Evolutionary conservation across 2,888 invertebrate genomes (phyloP).

Genomic region (Hirtodrosophila trivittata): DNA sequence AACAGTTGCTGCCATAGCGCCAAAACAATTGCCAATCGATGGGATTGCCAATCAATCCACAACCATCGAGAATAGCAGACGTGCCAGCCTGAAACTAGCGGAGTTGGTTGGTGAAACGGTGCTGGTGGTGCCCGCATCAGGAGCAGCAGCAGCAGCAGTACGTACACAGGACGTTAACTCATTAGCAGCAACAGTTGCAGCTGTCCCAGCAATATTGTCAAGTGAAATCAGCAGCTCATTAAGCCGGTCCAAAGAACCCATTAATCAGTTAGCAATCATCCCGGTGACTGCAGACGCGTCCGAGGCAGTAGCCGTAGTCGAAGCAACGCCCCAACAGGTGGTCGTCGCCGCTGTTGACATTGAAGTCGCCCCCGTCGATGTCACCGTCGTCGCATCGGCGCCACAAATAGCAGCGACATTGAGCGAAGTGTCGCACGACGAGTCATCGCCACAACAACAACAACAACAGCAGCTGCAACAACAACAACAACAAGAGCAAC

Average conservation of each 20-base stretch:
- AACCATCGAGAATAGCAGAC: conserved; percentile 68
- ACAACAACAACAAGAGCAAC: conserved; percentile 29
- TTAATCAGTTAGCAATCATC: conserved; percentile 59
- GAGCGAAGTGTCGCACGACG: conserved; percentile 62
- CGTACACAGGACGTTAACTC: background rate
- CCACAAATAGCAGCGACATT: conserved; percentile 76
- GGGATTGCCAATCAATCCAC: conserved; percentile 65
- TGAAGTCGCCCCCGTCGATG: conserved; percentile 51
- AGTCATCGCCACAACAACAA: conserved; percentile 53
- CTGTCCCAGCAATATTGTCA: conserved; percentile 14
- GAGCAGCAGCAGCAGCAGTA: conserved; percentile 22
- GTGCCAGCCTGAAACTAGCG: conserved; percentile 59
- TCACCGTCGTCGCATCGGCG: conserved; percentile 49
- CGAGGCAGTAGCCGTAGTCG: conserved; percentile 4
- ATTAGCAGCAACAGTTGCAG: conserved; percentile 8
- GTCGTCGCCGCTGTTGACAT: conserved; percentile 47
- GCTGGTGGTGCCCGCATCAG: conserved; percentile 57
- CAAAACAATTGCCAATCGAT: conserved; percentile 45
- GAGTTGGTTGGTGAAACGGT: conserved; percentile 72
- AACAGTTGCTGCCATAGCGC: conserved; percentile 34
- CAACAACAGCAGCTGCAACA: conserved; percentile 24
- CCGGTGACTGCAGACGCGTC: conserved; percentile 26
- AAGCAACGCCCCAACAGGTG: conserved; percentile 58
- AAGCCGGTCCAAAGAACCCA: conserved; percentile 69
- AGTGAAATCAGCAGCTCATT: conserved; percentile 32